Evolutionary conservation across 2,797 vertebrate species (phyloP).

Genomic region (Salmo trutta): DNA sequence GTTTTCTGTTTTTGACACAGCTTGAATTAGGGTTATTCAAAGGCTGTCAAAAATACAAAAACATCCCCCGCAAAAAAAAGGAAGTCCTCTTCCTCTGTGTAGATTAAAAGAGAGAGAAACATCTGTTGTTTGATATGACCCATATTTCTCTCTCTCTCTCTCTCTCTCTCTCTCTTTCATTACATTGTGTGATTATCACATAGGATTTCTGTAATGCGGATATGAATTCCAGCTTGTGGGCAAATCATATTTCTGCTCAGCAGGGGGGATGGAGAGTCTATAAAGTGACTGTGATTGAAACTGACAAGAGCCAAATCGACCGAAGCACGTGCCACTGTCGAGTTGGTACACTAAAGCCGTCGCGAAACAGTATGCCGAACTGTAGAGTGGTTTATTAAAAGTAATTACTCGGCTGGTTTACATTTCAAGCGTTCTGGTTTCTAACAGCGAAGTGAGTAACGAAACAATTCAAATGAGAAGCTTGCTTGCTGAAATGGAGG

Average conservation of each 20-base stretch:
- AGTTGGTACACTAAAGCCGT: not conserved
- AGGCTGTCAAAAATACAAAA: not conserved
- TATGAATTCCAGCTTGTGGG: conserved; percentile 39
- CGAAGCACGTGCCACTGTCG: not conserved
- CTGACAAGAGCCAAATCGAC: conserved; percentile 5
- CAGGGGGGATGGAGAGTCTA: conserved; percentile 10
- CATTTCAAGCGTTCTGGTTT: not conserved
- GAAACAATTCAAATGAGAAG: too few species aligned
- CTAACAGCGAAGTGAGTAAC: not conserved
- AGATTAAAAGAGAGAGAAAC: not conserved
- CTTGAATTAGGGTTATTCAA: not conserved
- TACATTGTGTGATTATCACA: not conserved
- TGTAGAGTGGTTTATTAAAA: not conserved
- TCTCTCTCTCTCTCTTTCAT: not conserved
- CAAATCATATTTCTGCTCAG: not conserved
- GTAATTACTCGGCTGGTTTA: not conserved
- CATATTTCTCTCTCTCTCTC: not conserved
- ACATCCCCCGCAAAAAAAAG: not conserved
- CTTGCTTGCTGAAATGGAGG: not conserved
- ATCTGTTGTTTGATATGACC: not conserved
- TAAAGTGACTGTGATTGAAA: conserved; percentile 26
- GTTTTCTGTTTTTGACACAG: not conserved
- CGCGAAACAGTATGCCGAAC: not conserved
- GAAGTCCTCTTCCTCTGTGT: not conserved
- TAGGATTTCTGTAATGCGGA: not conserved